Percentiles rank a stretch among this genome's conserved stretches.
Conservation (phyloP, 2,888 invertebrate genomes). For the Zygothrica quintamaculata region DNA sequence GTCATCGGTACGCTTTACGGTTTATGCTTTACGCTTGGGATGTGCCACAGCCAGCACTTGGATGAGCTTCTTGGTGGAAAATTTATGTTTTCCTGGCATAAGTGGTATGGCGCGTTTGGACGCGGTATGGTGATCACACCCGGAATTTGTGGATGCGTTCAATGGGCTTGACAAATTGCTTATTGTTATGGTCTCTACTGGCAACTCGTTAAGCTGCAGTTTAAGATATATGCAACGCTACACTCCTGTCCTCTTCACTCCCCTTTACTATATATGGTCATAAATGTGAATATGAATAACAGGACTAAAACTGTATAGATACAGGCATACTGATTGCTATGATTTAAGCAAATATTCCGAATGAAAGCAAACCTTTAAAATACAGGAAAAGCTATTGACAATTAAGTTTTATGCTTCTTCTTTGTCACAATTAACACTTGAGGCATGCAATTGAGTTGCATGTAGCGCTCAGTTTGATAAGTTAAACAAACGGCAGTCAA, state of each 20-base stretch:
- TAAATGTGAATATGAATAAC: not conserved
- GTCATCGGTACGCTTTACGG: constrained; percentile 16
- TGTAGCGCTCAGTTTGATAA: too few species aligned
- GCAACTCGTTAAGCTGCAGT: constrained; percentile 33
- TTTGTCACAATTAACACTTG: too few species aligned
- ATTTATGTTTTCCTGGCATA: constrained; percentile 79
- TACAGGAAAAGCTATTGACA: too few species aligned
- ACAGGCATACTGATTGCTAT: too few species aligned
- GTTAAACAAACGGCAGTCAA: too few species aligned
- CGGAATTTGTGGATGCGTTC: constrained; percentile 68
- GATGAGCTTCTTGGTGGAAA: constrained; percentile 68
- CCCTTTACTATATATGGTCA: too few species aligned
- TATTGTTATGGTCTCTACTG: constrained; percentile 75
- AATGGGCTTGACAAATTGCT: constrained; percentile 82
- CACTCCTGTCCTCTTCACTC: not conserved
- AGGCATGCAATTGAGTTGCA: too few species aligned
- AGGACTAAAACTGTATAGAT: too few species aligned
- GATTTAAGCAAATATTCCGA: too few species aligned
- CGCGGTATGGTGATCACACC: constrained; percentile 16
- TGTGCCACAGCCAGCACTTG: constrained; percentile 36
- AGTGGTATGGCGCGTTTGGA: constrained; percentile 66
- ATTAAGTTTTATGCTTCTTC: too few species aligned
- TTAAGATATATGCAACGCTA: constrained; percentile 25
- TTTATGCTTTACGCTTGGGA: constrained; percentile 49
- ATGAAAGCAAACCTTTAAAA: too few species aligned